Base-by-base conservation (phyloP, 1,140 invertebrate species). In the Tetramorium alpestre region DNA sequence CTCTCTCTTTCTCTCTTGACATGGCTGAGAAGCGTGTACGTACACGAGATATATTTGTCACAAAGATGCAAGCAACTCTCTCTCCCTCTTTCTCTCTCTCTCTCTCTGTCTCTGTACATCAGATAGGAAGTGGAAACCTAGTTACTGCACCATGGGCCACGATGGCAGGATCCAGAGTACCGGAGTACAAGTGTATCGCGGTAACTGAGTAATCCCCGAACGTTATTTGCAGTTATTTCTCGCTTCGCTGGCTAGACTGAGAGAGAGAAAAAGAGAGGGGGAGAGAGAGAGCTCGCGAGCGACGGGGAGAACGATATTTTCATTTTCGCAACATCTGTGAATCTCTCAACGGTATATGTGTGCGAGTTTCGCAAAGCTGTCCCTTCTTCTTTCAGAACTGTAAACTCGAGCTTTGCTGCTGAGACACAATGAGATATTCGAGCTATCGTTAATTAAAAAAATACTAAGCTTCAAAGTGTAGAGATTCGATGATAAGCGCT, bases 151-250 rank as follows among this genome's bases (percentile, higher is more conserved):
- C 75, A 78, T 18, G 49, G 65, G 44, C 76, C 80, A 90, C 67
- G 87, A 58, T 81, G 44, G 62, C 56, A 56, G 62, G 22, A 65
- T n/a, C 38, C 49, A 67, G 75, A 86, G 75, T 56, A 93, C 92
- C 89, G 86, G 85, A 84, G 82, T 89, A 90, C 93, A 93, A 93
- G 91, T 93, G 90, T 93, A 93, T 92, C 93, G 92, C 93, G 93
- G 94, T 95, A 95, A 95, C 94, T 94, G 94, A 94, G 93, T 95
- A 95, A 95, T 95, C 94, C 93, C 90, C 92, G 90, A 94, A 94
- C 92, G 93, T 95, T 95, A 95, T 94, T 95, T 94, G 94, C 89
- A 92, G 94, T 95, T 95, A 95, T 95, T 95, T 95, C 89, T 93
- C 94, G 94, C 90, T 94, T 89, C 91, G 88, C 70, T 92, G 91